A percentile compares a stretch with the other conserved stretches of the same genome.
Conservation (phyloP, 1,140 invertebrate species). For the Leptinotarsa lineolata region DNA sequence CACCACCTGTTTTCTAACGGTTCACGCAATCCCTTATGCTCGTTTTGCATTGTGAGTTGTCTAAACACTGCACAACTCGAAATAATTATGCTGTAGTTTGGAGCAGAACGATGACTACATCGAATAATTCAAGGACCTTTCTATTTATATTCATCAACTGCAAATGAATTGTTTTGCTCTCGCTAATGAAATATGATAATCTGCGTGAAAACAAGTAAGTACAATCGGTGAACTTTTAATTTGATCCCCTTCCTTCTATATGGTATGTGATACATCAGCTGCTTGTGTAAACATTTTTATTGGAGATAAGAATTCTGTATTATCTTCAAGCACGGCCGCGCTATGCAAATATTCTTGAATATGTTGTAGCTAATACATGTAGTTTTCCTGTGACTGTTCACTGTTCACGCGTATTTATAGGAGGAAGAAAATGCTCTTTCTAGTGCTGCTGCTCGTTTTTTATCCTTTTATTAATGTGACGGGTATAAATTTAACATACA, state of each 20-base stretch:
- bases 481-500: slow-evolving; percentile 45
- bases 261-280: slow-evolving; percentile 1
- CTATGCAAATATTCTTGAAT: background rate
- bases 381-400: background rate
- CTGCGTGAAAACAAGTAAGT: slow-evolving; percentile 14
- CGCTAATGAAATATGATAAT: slow-evolving; percentile 17
- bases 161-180: slow-evolving; percentile 7
- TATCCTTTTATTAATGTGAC: slow-evolving; percentile 24
- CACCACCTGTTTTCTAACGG: slow-evolving; percentile 11
- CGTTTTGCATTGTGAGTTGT: background rate
- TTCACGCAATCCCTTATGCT: background rate
- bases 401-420: background rate
- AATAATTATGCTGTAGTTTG: slow-evolving; percentile 2
- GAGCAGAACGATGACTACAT: slow-evolving; percentile 18
- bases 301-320: background rate
- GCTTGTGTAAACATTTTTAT: slow-evolving; percentile 6
- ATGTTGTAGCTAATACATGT: background rate
- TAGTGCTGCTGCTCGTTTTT: slow-evolving; percentile 12
- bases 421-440: slow-evolving; percentile 18
- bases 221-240: background rate
- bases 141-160: slow-evolving; percentile 18
- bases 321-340: background rate
- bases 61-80: background rate
- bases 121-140: slow-evolving; percentile 23
- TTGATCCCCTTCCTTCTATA: background rate